Evolutionary conservation across 1,140 invertebrate species (phyloP).

Genomic region (Vollenhovia emeryi): DNA sequence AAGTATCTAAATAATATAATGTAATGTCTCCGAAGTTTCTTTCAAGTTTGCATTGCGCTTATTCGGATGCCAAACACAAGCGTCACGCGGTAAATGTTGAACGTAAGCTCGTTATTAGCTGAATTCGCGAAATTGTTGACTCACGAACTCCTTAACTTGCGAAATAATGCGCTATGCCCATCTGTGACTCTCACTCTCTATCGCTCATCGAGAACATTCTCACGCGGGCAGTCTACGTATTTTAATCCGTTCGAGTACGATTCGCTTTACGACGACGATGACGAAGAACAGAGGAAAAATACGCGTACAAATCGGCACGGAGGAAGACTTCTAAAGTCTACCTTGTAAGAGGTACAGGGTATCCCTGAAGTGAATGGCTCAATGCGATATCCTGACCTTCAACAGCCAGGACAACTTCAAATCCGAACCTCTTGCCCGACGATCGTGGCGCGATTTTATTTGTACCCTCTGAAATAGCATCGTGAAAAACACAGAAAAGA

Average conservation of each 20-base stretch:
- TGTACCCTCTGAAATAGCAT: conserved; percentile 84
- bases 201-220: neutral
- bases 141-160: neutral
- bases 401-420: conserved; percentile 88
- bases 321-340: conserved; percentile 68
- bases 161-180: neutral
- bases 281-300: conserved; percentile 36
- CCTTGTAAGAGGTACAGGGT: conserved; percentile 87
- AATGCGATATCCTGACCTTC: conserved; percentile 85
- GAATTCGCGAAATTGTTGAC: neutral
- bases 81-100: neutral
- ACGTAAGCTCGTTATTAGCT: neutral
- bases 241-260: neutral
- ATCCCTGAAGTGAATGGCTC: conserved; percentile 87
- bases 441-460: conserved; percentile 86
- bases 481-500: conserved; percentile 23
- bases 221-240: neutral
- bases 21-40: neutral
- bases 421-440: conserved; percentile 87
- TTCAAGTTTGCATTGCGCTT: neutral
- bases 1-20: neutral
- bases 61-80: neutral
- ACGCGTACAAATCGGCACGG: neutral
- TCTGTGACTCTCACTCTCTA: neutral
- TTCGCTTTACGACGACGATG: conserved; percentile 56